Base-by-base conservation (phyloP, 1,140 invertebrate species). In the Hypothenemus hampei region DNA sequence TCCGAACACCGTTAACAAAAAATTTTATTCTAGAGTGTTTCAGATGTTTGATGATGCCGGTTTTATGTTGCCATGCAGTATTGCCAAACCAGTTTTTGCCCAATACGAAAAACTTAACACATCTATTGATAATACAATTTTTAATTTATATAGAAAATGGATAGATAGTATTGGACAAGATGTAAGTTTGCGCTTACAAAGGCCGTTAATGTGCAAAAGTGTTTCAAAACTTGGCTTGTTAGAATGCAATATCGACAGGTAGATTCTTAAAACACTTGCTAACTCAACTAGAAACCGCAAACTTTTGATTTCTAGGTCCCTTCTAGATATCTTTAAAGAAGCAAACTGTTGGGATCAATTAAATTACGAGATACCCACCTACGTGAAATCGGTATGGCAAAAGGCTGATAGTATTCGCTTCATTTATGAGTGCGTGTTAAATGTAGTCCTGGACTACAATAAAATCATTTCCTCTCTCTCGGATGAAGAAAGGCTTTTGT, bases 171-270 rank as follows among this genome's bases (percentile, higher is more conserved):
- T 83, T 8, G 81, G 80, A 15, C 74, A 79, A 55, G 77, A 81
- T 60, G 72, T 86, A 15, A 65, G 72, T n/a, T 72, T 74, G 18
- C 75, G 78, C 31, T 73, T 92, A 8, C 82, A 90, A 58, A 78
- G 80, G 39, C 82, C 84, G 10, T 67, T 93, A 33, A 83, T 93
- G 75, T 74, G 77, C 36, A 79, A 80, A 21, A 86, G 81, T 64
- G 68, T 70, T 4, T 77, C 77, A 50, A 78, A 77, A 58, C 77
- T 73, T 36, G 82, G 83, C 2, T 72, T 87, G 39, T 65, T 93
- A 36, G 85, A 91, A 70, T 84, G 83, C 64, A 91, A 91, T 69
- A 85, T 92, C 50, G 84, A 91, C 71, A 77, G 76, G 82, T 84
- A 73, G 68, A 35, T 35, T 22, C 15, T 33, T 7, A 13, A 20